Evolutionary conservation across 2,888 invertebrate genomes (phyloP), one percentile per base, ranked within the genome.

Genomic region (Parnassius orleans): DNA sequence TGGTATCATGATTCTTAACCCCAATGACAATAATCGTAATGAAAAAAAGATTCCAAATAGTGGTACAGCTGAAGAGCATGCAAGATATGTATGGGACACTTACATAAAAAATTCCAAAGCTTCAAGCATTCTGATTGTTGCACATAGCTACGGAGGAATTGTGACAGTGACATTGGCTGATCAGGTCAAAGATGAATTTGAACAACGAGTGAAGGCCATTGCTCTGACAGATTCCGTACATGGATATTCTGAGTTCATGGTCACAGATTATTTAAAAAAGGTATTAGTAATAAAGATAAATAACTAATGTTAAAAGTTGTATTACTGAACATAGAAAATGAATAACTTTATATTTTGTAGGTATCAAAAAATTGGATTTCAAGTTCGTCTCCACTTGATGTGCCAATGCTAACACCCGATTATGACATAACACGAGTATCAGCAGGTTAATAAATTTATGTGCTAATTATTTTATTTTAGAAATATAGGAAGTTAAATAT

Each of bases 161-260:
- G 93, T 95, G 10, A 93, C 94, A 0, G 84, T 94, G 3, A 83
- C 92, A 48, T 79, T 96, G 80, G 92, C 93, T 0, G 84, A 92
- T 64, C 84, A 90, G 46, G 80, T 90, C 70, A 83, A 86, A 15
- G 78, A 92, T 5, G 94, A 94, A 65, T 95, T 48, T 44, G 51
- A 68, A 47, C 83, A 93, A 48, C 90, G 93, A 74, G 95, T 96
- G 0, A 95, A 95, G 81, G 96, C 95, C 0, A 92, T 96, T 55
- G 96, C 95, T 0, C 88, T 96, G 58, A 96, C 96, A 0, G 96
- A 96, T 81, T 95, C 96, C 0, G 95, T 95, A 1, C 95, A 95
- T 78, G 86, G 87, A 15, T 87, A 87, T 68, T 83, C 87, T 1
- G 80, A 83, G 68, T 76, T 76, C 19, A 80, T 84, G 69, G 74